phyloP scores from a whole-genome alignment of 2,113 vertebrate species.

The Eubucco bourcierii region DNA sequence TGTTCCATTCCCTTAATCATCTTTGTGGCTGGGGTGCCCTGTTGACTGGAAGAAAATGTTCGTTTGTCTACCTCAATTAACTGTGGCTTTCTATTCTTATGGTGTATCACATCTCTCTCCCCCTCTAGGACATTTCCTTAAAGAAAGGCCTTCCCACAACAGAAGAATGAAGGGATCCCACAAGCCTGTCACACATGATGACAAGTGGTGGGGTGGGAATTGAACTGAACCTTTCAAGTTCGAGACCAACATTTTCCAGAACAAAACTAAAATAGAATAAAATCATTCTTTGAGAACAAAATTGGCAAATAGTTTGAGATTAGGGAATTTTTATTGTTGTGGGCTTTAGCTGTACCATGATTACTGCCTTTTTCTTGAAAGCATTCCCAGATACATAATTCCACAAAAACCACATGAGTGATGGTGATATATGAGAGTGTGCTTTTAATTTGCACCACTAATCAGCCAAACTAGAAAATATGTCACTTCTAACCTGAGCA shows the following conservation, averaged over 20 bases:
- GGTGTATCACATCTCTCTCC: neutral
- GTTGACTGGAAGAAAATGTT: neutral
- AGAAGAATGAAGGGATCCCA: neutral
- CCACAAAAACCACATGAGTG: neutral
- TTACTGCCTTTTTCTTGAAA: neutral
- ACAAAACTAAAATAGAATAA: neutral
- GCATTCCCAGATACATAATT: neutral
- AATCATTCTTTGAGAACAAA: neutral
- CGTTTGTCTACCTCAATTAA: neutral
- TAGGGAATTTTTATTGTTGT: neutral
- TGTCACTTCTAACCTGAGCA: neutral
- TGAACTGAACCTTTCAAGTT: neutral
- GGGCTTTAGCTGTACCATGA: neutral
- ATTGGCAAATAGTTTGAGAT: neutral
- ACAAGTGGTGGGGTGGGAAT: neutral
- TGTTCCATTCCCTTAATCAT: too few species aligned
- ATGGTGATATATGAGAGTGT: neutral
- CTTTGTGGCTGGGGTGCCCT: neutral
- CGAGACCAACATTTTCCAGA: neutral
- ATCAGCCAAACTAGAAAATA: neutral
- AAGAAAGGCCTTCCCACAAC: neutral
- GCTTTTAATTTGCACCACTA: neutral
- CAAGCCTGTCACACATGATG: neutral
- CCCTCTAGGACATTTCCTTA: neutral
- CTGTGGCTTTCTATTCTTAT: neutral